Evolutionary conservation across 2,113 vertebrate species (phyloP).

Genomic region (Plecturocebus donacophilus): DNA sequence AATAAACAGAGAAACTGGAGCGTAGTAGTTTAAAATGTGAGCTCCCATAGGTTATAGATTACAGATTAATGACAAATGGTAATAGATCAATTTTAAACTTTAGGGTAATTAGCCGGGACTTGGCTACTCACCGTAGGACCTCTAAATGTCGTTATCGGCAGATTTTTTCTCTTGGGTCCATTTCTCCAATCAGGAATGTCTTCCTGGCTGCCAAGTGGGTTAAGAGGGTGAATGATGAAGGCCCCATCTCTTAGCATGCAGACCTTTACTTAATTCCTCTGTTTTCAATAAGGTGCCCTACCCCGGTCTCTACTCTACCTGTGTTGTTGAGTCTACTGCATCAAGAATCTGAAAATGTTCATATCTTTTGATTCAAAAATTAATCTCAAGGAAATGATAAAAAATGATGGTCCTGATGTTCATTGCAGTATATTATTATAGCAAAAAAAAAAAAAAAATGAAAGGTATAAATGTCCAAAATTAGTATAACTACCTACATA

Average conservation of each 20-base stretch:
- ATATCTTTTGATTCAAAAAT: background rate
- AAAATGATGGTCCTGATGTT: background rate
- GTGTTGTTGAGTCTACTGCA: background rate
- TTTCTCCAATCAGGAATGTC: background rate
- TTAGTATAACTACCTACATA: background rate
- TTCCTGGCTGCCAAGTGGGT: background rate
- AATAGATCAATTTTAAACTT: background rate
- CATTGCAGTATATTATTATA: background rate
- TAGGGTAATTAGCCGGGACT: background rate
- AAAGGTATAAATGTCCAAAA: background rate
- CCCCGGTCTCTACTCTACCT: background rate
- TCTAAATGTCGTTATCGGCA: background rate
- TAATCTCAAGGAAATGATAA: conserved; percentile 14
- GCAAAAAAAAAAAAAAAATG: background rate
- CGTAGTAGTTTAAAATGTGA: background rate
- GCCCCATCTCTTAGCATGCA: background rate
- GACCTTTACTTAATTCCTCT: background rate
- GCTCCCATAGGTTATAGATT: background rate
- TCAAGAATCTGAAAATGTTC: background rate
- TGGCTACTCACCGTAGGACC: background rate
- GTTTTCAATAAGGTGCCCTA: background rate
- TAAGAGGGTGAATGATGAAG: background rate
- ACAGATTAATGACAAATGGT: background rate
- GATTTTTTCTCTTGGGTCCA: background rate
- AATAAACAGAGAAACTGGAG: background rate